Evolutionary conservation across 2,888 invertebrate genomes (phyloP).

Genomic region (Chymomyza procnemis): DNA sequence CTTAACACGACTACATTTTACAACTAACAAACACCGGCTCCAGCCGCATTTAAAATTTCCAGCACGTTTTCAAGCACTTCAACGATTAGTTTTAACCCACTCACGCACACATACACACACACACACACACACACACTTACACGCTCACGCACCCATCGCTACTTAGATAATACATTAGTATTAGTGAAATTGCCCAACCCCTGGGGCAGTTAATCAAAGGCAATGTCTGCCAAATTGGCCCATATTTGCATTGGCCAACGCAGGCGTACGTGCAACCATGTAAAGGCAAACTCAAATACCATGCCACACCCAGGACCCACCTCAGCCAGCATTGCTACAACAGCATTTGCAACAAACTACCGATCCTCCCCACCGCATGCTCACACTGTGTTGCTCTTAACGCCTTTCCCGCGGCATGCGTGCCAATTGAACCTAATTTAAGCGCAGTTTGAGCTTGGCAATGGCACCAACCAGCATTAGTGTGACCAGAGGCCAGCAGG

Average conservation of each 20-base stretch:
- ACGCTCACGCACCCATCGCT: background rate
- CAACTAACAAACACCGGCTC: background rate
- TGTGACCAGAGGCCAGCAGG: background rate
- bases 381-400: background rate
- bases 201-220: slow-evolving; percentile 23
- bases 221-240: slow-evolving; percentile 2
- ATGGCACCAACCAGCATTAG: background rate
- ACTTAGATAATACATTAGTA: background rate
- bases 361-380: no score
- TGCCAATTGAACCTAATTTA: slow-evolving; percentile 6
- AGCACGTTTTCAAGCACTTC: background rate
- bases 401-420: background rate
- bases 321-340: background rate
- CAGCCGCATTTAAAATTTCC: background rate
- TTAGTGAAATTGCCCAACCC: background rate
- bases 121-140: background rate
- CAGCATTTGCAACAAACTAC: background rate
- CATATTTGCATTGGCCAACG: background rate
- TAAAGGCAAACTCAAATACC: background rate
- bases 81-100: background rate
- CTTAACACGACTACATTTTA: background rate
- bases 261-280: background rate
- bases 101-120: background rate
- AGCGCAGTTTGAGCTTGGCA: background rate
- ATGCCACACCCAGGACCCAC: background rate